Conservation (phyloP, 2,888 invertebrate species). For the Chloroclystis v-ata region DNA sequence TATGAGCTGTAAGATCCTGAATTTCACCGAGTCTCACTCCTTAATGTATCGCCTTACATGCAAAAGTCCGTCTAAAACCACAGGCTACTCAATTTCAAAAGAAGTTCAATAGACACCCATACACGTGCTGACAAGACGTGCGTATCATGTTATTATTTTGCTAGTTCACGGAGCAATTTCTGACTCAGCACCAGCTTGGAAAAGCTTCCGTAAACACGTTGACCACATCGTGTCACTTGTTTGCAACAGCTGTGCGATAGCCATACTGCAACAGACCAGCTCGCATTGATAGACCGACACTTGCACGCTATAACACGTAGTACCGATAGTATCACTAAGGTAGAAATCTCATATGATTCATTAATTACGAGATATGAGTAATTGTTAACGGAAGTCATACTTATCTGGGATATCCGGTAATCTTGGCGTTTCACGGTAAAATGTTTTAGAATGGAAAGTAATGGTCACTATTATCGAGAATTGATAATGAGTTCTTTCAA, state of each 20-base stretch:
- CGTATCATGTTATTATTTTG: neutral
- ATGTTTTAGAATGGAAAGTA: slow-evolving; percentile 7
- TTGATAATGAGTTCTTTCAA: neutral
- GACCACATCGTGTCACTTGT: slow-evolving; percentile 24
- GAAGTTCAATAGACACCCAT: too few relatives aligned
- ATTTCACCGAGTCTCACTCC: too few relatives aligned
- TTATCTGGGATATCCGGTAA: slow-evolving; percentile 14
- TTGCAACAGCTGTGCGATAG: slow-evolving; percentile 29
- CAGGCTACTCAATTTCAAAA: too few relatives aligned
- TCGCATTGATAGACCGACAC: slow-evolving; percentile 22
- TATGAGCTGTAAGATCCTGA: too few relatives aligned
- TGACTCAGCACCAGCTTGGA: slow-evolving; percentile 5
- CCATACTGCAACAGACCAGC: slow-evolving; percentile 23
- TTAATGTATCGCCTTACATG: too few relatives aligned
- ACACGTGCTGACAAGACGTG: neutral
- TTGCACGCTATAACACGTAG: slow-evolving; percentile 10
- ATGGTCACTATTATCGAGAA: neutral
- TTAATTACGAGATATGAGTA: slow-evolving; percentile 10
- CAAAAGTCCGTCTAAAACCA: too few relatives aligned
- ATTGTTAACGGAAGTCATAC: slow-evolving; percentile 17
- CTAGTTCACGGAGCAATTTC: neutral
- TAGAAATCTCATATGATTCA: neutral
- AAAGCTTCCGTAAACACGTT: slow-evolving; percentile 20
- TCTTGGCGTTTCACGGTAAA: slow-evolving; percentile 9
- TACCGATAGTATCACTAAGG: too few relatives aligned